Evolutionary conservation across 1,140 invertebrate species (phyloP), one percentile per base, ranked within the genome.

Genomic region (Drosophila micromelanica): DNA sequence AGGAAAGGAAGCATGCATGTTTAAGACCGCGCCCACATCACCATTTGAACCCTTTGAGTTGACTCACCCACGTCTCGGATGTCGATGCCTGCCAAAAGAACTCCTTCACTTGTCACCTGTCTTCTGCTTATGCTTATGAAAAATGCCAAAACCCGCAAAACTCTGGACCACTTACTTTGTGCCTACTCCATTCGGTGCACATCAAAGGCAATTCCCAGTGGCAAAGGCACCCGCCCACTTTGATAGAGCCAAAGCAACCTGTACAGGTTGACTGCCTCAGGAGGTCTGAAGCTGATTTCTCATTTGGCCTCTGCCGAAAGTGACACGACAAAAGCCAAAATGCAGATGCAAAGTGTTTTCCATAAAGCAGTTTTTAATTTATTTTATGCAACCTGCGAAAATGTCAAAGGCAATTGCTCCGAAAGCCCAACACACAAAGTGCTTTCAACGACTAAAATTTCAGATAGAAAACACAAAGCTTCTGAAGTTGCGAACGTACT

Each of bases 371-470:
- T 87, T 85, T 80, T 87, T 85, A 70, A 85, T 85, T 87, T 87
- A 87, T 85, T 87, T 85, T 81, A 78, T 85, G 82, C 82, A 81
- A 78, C 78, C 78, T 81, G 71, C 60, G 46, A 81, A 85, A 69
- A 81, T 87, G 82, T 85, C 81, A 85, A 85, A 85, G 82, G 82
- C 82, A 55, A 43, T 46, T 27, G 9, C n/a, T 6, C 3, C 55
- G 7, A 30, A 30, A 35, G 35, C 8, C 11, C 27, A 48, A 40
- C 48, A 38, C 57, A 76, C 62, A 81, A 74, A 62, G 74, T 51
- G 42, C 51, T n/a, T 20, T 13, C 32, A 27, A 4, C 46, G 8
- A 40, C 37, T 37, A 54, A 71, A 57, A 42, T 68, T 55, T 63
- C 74, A 85, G 55, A 81, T 67, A 62, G 17, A 40, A 48, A 48